Base-by-base conservation (phyloP, 2,888 invertebrate species). In the Beris chalybata region DNA sequence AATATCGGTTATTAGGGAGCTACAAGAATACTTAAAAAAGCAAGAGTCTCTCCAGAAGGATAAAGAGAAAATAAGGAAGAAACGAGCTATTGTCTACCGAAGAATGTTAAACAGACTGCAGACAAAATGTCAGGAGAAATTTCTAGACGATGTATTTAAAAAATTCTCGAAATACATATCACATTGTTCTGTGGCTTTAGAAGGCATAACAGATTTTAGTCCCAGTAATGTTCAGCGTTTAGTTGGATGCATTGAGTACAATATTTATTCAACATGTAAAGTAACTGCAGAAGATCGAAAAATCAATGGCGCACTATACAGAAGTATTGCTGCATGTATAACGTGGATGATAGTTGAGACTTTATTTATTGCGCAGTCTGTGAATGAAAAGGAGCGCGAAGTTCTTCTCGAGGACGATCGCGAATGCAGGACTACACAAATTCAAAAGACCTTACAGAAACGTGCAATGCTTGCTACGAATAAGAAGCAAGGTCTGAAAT, bases 221-320 rank as follows among this genome's bases (percentile, higher is more conserved):
- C 61, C 61, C 2, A 13, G 43, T 15, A 61, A 61, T 61, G 61
- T 61, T 5, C 52, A 61, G 38, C 61, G 61, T 11, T 50, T 61
- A 22, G 38, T 61, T 22, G 15, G 38, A 38, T 50, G 50, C 52
- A 52, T 61, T 22, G 32, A 61, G 29, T 22, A 50, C 15, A 61
- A 61, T 32, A 61, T 61, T 43, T 61, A 29, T 15, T 2, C 32
- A n/a, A 61, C 61, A 3, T 61, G 61, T 15, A 61, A 61, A 38
- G 38, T 61, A 11, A 13, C 15, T 1, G 12, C 52, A 15, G 61
- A 61, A 30, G 61, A 61, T 32, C 61, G 32, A 38, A 38, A 52
- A 22, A 11, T 38, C 11, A 61, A 61, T 15, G 50, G 52, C 6
- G 12, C 61, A 9, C 61, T 61, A 1, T 61, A 61, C 43, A 32